Conservation (phyloP, 2,113 vertebrate genomes). For the Platycercus adscitus region DNA sequence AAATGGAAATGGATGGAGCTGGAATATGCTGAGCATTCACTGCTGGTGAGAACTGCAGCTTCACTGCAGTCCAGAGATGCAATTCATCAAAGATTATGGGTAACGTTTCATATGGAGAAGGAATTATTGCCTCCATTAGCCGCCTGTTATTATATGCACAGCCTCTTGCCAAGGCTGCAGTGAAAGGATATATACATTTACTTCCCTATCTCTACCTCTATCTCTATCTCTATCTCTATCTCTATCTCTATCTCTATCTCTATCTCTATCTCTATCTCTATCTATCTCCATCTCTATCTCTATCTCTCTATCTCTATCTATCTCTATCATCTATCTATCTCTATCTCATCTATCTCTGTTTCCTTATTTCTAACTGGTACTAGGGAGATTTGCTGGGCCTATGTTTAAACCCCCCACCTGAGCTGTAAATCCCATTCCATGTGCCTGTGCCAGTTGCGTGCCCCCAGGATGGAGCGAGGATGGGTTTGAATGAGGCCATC, state of each 20-base stretch:
- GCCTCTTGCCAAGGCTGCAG: not conserved
- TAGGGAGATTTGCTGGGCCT: not conserved
- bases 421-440: not conserved
- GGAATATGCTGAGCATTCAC: fast-evolving
- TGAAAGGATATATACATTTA: not conserved
- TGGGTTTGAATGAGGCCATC: not conserved
- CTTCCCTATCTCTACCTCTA: not conserved
- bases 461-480: not conserved
- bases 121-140: not conserved
- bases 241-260: not conserved
- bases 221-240: too few relatives aligned
- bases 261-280: too few relatives aligned
- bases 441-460: not conserved
- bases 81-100: not conserved
- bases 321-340: not conserved
- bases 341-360: too few relatives aligned
- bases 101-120: not conserved
- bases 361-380: too few relatives aligned
- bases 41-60: not conserved
- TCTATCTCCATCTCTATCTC: too few relatives aligned
- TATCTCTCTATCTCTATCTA: not conserved
- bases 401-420: not conserved
- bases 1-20: not conserved
- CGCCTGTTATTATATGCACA: fast-evolving
- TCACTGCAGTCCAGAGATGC: not conserved